Conservation (phyloP, 2,888 invertebrate genomes). For the Thecocarcelia acutangulata region DNA sequence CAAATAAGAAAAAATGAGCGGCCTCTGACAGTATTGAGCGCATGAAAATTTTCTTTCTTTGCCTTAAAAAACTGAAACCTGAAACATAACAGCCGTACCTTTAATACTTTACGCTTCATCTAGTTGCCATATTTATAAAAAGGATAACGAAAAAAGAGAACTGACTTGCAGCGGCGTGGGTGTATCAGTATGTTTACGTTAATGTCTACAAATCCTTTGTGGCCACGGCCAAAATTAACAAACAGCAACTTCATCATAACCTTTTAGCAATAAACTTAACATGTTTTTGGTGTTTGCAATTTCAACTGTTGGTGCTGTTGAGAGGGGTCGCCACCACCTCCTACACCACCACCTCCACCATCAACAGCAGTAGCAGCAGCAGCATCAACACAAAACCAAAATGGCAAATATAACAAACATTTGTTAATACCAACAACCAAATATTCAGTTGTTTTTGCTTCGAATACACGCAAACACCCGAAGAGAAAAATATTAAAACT, state of each 20-base stretch:
- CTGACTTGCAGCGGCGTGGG: neutral
- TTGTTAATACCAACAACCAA: conserved; percentile 34
- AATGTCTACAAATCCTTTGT: conserved; percentile 61
- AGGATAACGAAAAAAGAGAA: conserved; percentile 5
- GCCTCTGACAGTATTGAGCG: conserved; percentile 33
- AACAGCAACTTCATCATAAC: conserved; percentile 64
- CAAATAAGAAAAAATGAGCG: conserved; percentile 5
- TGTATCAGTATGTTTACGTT: conserved; percentile 3
- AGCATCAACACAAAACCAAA: conserved; percentile 3
- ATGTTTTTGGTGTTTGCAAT: conserved; percentile 18
- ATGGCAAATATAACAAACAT: conserved; percentile 11
- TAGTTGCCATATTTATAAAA: conserved; percentile 54
- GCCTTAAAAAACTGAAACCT: conserved; percentile 12
- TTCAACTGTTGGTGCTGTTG: conserved; percentile 16
- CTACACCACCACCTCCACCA: no score
- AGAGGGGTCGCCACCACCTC: no score
- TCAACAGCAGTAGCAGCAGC: no score
- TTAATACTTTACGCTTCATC: conserved; percentile 66
- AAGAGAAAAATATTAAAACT: conserved; percentile 40
- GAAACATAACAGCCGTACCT: neutral
- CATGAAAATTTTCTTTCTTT: conserved; percentile 36
- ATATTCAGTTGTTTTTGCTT: conserved; percentile 7
- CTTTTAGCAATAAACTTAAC: conserved; percentile 46
- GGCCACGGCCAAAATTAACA: conserved; percentile 61
- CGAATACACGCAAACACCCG: neutral